These are phyloP conservation scores for Halisarca cf. caerulea DNA, from an alignment of 37 sponge, comb jelly and placozoan species.

Conservation along the genomic window DNA sequence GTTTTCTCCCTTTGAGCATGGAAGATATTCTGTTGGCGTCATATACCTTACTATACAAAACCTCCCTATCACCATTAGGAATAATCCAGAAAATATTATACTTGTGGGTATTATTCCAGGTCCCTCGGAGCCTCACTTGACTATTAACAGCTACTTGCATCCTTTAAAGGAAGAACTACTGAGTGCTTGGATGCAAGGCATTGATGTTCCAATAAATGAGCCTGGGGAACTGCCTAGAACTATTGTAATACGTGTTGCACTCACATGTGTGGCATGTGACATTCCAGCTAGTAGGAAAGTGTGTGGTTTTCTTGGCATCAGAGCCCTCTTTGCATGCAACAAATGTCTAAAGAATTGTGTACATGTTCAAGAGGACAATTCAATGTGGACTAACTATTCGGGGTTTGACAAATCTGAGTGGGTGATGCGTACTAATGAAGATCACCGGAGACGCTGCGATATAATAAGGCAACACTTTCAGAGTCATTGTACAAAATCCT, in stretches of 20 bases:
- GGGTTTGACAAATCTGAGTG: conserved; percentile 46
- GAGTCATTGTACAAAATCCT: background rate
- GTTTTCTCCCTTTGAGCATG: conserved; percentile 34
- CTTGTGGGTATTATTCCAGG: conserved; percentile 61
- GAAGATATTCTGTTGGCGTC: conserved; percentile 58
- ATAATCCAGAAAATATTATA: conserved; percentile 44
- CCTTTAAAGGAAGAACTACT: conserved; percentile 46
- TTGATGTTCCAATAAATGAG: background rate
- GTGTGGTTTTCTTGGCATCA: conserved; percentile 58
- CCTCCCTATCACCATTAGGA: conserved; percentile 38
- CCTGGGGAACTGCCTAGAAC: background rate
- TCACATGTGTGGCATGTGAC: conserved; percentile 55
- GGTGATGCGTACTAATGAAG: background rate
- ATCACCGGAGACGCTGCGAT: background rate
- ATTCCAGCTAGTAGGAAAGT: conserved; percentile 66
- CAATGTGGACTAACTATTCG: conserved; percentile 29
- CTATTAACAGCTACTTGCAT: conserved; percentile 52
- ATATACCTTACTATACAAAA: conserved; percentile 65
- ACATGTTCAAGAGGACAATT: background rate
- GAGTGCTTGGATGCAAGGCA: background rate
- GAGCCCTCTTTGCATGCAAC: conserved; percentile 45
- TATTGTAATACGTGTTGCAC: conserved; percentile 20
- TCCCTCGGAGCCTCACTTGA: conserved; percentile 44
- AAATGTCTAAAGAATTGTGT: conserved; percentile 39
- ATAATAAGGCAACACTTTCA: background rate